Evolutionary conservation across 2,888 invertebrate genomes (phyloP), one percentile per base, ranked within the genome.

Genomic region (Stenolophus ochropezus): DNA sequence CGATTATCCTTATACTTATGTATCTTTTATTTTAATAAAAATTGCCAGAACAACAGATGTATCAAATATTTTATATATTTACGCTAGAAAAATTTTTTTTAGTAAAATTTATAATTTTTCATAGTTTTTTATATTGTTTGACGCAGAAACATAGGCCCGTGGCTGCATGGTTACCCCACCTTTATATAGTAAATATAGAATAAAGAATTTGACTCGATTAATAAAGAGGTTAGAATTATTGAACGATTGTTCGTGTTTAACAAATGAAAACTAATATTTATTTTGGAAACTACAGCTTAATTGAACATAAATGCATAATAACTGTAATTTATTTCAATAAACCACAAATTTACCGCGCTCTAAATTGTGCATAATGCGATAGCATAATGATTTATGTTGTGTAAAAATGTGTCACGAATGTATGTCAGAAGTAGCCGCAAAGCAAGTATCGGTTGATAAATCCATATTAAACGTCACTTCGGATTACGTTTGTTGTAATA

Each of bases 381-480:
- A 42, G 6, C 11, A 42, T 42, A 42, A 42, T 42, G 33, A 42
- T 42, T 42, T 42, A 42, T 42, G 33, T 2, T 42, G 11, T 6
- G 33, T 11, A 42, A 42, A 42, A 42, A 42, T 8, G 8, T 42
- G 8, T 42, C 33, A 42, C 33, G 33, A 42, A 42, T 42, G 33
- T 42, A 42, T 42, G 33, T 42, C 33, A 42, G 8, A 1, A 42
- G 11, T 42, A 42, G 11, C 33, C 6, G 4, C 33, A 11, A 42
- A 42, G 33, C 11, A 11, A 6, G 33, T 42, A 53, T 14, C 16
- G n/a, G n/a, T n/a, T 11, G 23, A 23, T 8, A 61, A 61, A 47
- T 71, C 20, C 33, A 42, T 11, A 42, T 71, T 71, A 71, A 71
- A 42, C 42, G 71, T 71, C 71, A 47, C 18, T 8, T 71, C 8